Conservation (phyloP, 2,888 invertebrate genomes). For the Phalangium opilio region DNA sequence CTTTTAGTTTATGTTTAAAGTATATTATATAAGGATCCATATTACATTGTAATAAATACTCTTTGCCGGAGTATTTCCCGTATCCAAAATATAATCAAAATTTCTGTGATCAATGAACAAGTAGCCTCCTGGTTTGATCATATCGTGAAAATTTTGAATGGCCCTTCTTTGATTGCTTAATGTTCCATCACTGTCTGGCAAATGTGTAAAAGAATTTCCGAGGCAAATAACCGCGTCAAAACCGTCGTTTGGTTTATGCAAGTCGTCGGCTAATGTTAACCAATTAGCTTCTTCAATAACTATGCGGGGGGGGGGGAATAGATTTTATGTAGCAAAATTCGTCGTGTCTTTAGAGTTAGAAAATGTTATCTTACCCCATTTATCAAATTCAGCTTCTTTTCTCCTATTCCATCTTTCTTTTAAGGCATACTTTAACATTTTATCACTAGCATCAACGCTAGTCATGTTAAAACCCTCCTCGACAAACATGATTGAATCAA, state of each 20-base stretch:
- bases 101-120: slow-evolving; percentile 76
- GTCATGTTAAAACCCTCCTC: slow-evolving; percentile 73
- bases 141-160: slow-evolving; percentile 58
- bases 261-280: slow-evolving; percentile 60
- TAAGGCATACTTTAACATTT: slow-evolving; percentile 78
- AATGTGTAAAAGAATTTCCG: slow-evolving; percentile 80
- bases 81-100: slow-evolving; percentile 63
- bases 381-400: slow-evolving; percentile 58
- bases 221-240: slow-evolving; percentile 81
- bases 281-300: slow-evolving; percentile 86
- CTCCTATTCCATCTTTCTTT: slow-evolving; percentile 70
- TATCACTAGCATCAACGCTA: slow-evolving; percentile 78
- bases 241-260: slow-evolving; percentile 43
- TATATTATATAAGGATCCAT: not conserved
- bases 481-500: slow-evolving; percentile 72
- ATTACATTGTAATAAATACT: slow-evolving; percentile 80
- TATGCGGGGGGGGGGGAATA: slow-evolving; percentile 29
- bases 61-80: slow-evolving; percentile 59
- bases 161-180: slow-evolving; percentile 59
- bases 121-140: slow-evolving; percentile 69
- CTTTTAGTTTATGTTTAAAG: not conserved
- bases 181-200: slow-evolving; percentile 61
- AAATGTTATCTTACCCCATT: slow-evolving; percentile 51
- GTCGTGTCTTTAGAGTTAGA: no score
- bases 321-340: not conserved